Conservation (phyloP, 2,113 vertebrate species). For the Phainopepla nitens region DNA sequence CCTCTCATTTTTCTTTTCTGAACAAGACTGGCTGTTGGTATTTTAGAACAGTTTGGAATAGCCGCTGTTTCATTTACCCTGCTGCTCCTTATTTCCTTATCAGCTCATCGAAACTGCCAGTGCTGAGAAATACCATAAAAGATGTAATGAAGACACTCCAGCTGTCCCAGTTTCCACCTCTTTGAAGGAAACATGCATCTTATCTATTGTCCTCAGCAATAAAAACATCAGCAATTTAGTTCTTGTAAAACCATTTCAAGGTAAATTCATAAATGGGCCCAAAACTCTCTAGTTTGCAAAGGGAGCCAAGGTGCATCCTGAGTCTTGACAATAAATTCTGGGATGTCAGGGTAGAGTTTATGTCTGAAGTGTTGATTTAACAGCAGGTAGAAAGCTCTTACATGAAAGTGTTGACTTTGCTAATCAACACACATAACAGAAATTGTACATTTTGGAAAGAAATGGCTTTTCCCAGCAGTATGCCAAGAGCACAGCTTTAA, state of each 20-base stretch:
- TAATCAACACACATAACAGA: not conserved
- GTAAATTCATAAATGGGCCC: not conserved
- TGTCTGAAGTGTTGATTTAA: not conserved
- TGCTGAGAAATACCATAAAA: not conserved
- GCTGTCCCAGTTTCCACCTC: not conserved
- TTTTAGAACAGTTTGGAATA: not conserved
- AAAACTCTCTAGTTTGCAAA: not conserved
- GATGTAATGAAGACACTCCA: not conserved
- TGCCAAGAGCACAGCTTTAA: not conserved
- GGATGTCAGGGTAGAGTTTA: not conserved
- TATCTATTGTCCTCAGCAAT: not conserved
- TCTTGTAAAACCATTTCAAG: not conserved
- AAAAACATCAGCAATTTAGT: not conserved
- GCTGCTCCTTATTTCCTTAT: not conserved
- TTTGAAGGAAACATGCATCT: not conserved
- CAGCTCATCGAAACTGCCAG: not conserved
- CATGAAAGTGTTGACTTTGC: not conserved
- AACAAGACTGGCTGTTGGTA: not conserved
- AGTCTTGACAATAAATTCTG: not conserved
- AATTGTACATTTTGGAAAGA: not conserved
- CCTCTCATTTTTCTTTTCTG: not conserved
- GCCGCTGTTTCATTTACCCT: not conserved
- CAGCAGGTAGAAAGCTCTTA: not conserved
- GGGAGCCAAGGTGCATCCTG: not conserved
- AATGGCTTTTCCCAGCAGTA: not conserved